Conservation (phyloP, 2,113 vertebrate species). For the Acrocephalus arundinaceus region DNA sequence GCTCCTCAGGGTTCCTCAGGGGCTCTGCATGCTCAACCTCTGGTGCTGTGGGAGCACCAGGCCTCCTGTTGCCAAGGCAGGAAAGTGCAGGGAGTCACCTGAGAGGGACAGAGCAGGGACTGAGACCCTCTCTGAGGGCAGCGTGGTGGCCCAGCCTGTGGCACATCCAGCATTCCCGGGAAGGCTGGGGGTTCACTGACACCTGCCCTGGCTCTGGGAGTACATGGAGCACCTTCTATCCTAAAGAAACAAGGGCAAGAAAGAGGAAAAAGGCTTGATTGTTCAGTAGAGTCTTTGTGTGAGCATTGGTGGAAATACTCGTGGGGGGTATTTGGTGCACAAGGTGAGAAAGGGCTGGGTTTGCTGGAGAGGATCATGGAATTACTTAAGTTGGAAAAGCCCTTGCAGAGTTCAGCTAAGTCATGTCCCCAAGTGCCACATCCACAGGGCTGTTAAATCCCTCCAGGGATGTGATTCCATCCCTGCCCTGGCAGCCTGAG, state of each 20-base stretch:
- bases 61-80: neutral
- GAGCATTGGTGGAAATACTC: fast-evolving
- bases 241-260: no score
- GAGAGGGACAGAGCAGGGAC: neutral
- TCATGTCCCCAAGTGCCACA: neutral
- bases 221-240: neutral
- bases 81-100: neutral
- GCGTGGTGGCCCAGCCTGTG: neutral
- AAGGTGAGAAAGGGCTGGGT: neutral
- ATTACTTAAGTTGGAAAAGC: neutral
- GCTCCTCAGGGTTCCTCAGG: fast-evolving
- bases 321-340: fast-evolving
- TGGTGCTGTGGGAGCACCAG: neutral
- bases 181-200: fast-evolving
- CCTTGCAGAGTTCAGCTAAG: no score
- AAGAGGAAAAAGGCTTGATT: neutral
- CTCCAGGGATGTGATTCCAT: neutral
- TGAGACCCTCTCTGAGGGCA: neutral
- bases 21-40: fast-evolving
- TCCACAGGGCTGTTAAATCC: neutral
- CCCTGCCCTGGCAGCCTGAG: neutral
- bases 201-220: neutral
- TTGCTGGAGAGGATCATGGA: neutral
- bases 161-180: neutral
- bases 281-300: fast-evolving